These are phyloP conservation scores for Antidorcas marsupialis DNA, from an alignment of 2,113 vertebrate genomes.

Conservation along the genomic window DNA sequence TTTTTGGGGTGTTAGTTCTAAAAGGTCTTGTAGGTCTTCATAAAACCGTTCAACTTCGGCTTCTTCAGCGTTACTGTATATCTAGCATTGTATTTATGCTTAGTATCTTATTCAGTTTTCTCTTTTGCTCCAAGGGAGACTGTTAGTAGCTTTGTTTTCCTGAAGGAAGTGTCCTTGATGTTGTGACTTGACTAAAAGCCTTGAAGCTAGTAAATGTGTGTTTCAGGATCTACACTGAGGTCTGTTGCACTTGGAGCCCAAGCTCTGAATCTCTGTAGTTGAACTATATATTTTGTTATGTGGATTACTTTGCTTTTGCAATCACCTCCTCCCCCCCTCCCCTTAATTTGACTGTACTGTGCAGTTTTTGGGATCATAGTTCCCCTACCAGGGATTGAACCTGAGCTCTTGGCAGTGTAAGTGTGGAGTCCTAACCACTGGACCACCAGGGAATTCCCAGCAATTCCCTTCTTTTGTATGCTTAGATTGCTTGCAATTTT, in stretches of 20 bases:
- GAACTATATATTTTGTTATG: not conserved
- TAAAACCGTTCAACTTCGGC: too few species aligned
- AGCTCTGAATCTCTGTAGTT: not conserved
- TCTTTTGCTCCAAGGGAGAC: not conserved
- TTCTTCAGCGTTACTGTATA: not conserved
- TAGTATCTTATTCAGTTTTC: conserved; percentile 18
- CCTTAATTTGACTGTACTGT: not conserved
- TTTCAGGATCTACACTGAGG: not conserved
- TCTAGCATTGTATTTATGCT: not conserved
- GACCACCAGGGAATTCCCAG: not conserved
- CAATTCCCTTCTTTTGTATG: not conserved
- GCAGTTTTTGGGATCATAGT: not conserved
- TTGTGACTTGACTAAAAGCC: not conserved
- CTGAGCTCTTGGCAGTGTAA: not conserved
- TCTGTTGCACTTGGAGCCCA: not conserved
- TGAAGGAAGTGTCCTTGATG: not conserved
- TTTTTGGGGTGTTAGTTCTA: too few species aligned
- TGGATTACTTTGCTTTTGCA: not conserved
- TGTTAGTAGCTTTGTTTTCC: not conserved
- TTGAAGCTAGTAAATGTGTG: not conserved
- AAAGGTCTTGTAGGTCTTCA: too few species aligned
- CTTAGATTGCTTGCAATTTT: not conserved
- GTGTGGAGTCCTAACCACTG: not conserved
- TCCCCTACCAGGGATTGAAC: not conserved
- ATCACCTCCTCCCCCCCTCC: fast-evolving